These are phyloP conservation scores for Phymanthus crucifer DNA, from an alignment of 92 coral and sea anemone species.

Conservation along the genomic window DNA sequence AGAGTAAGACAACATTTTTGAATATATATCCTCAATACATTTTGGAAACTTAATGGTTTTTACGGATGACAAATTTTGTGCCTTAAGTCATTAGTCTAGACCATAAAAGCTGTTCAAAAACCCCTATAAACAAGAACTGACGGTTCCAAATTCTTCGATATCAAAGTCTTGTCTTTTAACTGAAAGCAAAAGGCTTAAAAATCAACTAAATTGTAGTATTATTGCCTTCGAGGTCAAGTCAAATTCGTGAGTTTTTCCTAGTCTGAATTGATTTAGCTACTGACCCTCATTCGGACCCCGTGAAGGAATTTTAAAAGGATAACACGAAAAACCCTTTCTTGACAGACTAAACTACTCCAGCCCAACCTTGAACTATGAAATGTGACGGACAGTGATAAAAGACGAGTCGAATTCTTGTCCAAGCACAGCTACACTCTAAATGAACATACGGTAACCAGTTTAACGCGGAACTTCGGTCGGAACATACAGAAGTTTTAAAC, in stretches of 20 bases:
- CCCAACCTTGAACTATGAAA: constrained; percentile 26
- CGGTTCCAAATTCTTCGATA: not conserved
- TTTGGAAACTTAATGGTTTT: not conserved
- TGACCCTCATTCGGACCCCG: constrained; percentile 6
- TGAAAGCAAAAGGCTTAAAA: not conserved
- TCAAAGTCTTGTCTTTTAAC: not conserved
- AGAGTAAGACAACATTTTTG: not conserved
- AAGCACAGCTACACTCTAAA: constrained; percentile 8
- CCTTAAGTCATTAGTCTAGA: not conserved
- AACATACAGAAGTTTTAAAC: not conserved
- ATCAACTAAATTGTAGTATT: not conserved
- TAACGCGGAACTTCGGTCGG: not conserved
- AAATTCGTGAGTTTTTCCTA: not conserved
- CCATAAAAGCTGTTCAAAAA: not conserved
- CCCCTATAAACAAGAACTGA: not conserved
- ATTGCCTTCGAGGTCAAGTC: not conserved
- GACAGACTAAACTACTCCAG: constrained; percentile 17
- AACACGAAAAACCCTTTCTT: constrained; percentile 14
- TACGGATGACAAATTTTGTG: not conserved
- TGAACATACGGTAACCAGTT: constrained; percentile 14
- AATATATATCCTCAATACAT: not conserved
- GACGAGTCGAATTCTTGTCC: constrained; percentile 37
- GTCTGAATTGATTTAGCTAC: not conserved
- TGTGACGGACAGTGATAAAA: constrained; percentile 38
- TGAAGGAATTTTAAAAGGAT: constrained; percentile 6